phyloP scores from a whole-genome alignment of 2,888 invertebrate genomes.

The Caenorhabditis sp. region DNA sequence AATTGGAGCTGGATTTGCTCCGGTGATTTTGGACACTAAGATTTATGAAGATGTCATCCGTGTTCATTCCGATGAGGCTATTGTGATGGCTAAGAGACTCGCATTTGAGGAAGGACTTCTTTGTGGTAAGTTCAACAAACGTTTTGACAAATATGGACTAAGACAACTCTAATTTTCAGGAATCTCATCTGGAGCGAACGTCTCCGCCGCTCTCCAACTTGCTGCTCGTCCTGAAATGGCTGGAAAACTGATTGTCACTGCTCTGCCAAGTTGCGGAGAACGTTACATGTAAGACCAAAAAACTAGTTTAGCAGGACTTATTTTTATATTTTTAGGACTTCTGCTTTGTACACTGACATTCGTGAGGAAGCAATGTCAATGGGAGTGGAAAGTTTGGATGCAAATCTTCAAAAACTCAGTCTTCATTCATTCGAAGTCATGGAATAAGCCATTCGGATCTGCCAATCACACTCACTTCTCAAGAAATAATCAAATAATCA shows the following conservation, averaged over 20 bases:
- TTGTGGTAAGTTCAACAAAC: too few relatives aligned
- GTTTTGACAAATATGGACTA: too few relatives aligned
- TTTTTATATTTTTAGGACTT: constrained; percentile 67
- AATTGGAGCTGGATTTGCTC: constrained; percentile 81
- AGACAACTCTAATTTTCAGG: too few relatives aligned
- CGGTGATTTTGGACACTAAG: constrained; percentile 73
- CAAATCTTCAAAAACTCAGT: constrained; percentile 73
- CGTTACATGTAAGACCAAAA: constrained; percentile 78
- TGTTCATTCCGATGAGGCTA: constrained; percentile 76
- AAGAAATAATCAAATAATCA: not conserved
- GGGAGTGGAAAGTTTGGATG: constrained; percentile 74
- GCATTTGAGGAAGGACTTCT: constrained; percentile 78
- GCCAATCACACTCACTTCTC: too few relatives aligned
- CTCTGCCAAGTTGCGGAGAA: constrained; percentile 81
- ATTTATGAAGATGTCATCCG: constrained; percentile 77
- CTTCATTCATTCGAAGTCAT: constrained; percentile 74
- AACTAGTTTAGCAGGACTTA: not conserved
- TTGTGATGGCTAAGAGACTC: constrained; percentile 76
- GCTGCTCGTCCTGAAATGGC: constrained; percentile 77
- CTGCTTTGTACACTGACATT: constrained; percentile 76
- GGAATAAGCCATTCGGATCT: constrained; percentile 51
- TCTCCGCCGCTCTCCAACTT: constrained; percentile 75
- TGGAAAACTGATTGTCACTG: constrained; percentile 80
- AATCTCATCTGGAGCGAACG: constrained; percentile 81
- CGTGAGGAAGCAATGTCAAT: constrained; percentile 75